Evolutionary conservation across 1,140 invertebrate species (phyloP).

Genomic region (Andrena cerasifolii): DNA sequence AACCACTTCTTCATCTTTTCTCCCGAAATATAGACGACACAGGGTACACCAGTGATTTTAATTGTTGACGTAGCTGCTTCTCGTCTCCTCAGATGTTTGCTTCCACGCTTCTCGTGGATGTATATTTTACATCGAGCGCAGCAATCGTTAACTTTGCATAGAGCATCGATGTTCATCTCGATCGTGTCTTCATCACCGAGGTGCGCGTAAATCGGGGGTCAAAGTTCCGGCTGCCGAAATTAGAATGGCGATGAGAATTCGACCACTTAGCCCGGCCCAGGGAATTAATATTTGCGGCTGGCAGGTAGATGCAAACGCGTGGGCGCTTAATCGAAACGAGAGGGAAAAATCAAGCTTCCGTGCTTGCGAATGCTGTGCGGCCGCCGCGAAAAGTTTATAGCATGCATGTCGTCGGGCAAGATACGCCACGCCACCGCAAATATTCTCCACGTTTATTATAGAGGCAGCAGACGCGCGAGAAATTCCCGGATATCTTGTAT

Average conservation of each 20-base stretch:
- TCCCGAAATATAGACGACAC: too few species aligned
- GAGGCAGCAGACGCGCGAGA: background rate
- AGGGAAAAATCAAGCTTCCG: constrained; percentile 9
- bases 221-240: background rate
- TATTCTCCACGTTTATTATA: background rate
- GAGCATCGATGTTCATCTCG: background rate
- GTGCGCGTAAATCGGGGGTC: too few species aligned
- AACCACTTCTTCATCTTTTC: too few species aligned
- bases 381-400: background rate
- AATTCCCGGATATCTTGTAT: background rate
- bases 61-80: too few species aligned
- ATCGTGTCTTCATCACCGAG: background rate
- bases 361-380: background rate
- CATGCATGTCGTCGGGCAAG: background rate
- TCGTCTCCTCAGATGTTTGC: too few species aligned
- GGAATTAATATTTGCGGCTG: constrained; percentile 14
- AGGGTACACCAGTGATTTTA: too few species aligned
- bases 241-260: background rate
- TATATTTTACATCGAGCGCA: too few species aligned
- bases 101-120: too few species aligned
- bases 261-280: background rate
- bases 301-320: background rate
- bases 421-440: background rate
- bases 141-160: too few species aligned
- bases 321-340: constrained; percentile 17